phyloP scores from a whole-genome alignment of 2,888 invertebrate species.

The Sphaerophoria taeniata region DNA sequence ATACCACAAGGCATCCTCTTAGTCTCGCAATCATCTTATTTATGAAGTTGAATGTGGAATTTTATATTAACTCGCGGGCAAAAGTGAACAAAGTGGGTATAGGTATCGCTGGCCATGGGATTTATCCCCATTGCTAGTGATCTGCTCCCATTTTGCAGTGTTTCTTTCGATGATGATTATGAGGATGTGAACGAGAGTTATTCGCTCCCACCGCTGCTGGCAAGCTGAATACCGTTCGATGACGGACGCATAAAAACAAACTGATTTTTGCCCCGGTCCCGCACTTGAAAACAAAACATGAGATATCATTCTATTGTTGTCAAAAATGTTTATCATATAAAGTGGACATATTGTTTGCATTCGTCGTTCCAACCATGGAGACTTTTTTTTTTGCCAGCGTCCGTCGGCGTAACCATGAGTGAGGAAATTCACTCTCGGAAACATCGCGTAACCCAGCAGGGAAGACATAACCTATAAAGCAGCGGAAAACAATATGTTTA shows the following conservation, averaged over 20 bases:
- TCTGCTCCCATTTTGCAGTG: conserved; percentile 58
- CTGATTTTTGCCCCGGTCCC: not conserved
- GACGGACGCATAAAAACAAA: conserved; percentile 8
- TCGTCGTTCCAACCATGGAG: conserved; percentile 59
- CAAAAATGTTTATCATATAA: conserved; percentile 75
- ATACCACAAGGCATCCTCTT: conserved; percentile 3
- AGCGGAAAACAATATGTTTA: conserved; percentile 74
- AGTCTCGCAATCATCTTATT: conserved; percentile 67
- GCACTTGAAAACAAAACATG: conserved; percentile 47
- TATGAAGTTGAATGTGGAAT: conserved; percentile 72
- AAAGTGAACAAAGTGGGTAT: conserved; percentile 23
- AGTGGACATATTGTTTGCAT: conserved; percentile 75
- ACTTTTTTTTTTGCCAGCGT: conserved; percentile 24
- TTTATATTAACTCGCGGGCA: conserved; percentile 70
- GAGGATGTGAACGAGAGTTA: conserved; percentile 60
- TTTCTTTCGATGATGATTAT: not conserved
- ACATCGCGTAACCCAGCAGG: conserved; percentile 37
- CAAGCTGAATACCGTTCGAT: conserved; percentile 43
- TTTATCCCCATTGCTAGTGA: conserved; percentile 44
- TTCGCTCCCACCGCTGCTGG: conserved; percentile 28
- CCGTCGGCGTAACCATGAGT: conserved; percentile 47
- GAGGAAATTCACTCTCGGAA: conserved; percentile 69
- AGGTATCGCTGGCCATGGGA: too few species aligned
- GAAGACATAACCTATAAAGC: conserved; percentile 71
- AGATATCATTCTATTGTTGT: conserved; percentile 74